phyloP scores from a whole-genome alignment of 2,113 vertebrate genomes.

The Leucoraja erinaceus region DNA sequence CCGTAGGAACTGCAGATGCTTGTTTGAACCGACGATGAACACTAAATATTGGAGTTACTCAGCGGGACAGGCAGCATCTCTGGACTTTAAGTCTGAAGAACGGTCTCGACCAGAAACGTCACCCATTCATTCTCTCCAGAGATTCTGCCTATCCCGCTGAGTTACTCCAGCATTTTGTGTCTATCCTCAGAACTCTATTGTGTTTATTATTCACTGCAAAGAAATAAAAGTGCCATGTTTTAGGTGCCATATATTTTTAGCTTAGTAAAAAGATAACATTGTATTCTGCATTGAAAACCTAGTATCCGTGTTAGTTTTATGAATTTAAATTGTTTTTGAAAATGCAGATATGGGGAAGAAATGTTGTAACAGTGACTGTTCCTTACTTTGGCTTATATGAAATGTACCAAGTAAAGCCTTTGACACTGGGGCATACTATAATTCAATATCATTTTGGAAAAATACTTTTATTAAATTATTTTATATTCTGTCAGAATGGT shows the following conservation, averaged over 20 bases:
- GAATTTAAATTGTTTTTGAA: background rate
- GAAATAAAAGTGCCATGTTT: background rate
- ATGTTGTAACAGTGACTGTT: background rate
- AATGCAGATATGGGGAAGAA: background rate
- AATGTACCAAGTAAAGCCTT: background rate
- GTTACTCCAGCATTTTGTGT: too few relatives aligned
- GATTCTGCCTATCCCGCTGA: too few relatives aligned
- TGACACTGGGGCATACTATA: background rate
- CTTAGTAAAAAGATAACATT: background rate
- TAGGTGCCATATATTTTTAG: background rate
- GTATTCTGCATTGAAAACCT: background rate
- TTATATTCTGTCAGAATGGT: background rate
- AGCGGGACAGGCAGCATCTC: too few relatives aligned
- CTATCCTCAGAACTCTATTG: background rate
- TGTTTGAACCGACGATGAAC: too few relatives aligned
- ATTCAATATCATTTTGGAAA: background rate
- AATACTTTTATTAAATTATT: background rate
- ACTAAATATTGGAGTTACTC: too few relatives aligned
- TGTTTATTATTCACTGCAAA: background rate
- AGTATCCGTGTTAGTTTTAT: background rate
- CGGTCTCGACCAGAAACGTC: too few relatives aligned
- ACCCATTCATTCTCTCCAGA: too few relatives aligned
- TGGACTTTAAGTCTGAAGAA: too few relatives aligned
- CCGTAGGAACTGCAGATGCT: too few relatives aligned
- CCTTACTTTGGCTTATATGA: background rate